phyloP scores from a whole-genome alignment of 2,888 invertebrate genomes.

The Tholera decimalis region DNA sequence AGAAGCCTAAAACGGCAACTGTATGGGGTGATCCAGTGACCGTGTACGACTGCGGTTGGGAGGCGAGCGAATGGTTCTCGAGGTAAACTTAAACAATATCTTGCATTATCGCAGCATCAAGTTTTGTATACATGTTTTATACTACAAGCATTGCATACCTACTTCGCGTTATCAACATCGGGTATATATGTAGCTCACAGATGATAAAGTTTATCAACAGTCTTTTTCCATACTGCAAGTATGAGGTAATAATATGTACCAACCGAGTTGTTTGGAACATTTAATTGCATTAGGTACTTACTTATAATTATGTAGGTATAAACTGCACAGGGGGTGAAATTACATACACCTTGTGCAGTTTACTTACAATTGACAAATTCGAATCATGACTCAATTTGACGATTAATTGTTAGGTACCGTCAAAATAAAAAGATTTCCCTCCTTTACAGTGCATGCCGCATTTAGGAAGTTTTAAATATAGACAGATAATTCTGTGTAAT shows the following conservation, averaged over 20 bases:
- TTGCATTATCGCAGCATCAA: slow-evolving; percentile 6
- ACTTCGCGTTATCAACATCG: slow-evolving; percentile 39
- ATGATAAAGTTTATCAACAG: slow-evolving; percentile 44
- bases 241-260: slow-evolving; percentile 2
- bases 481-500: no score
- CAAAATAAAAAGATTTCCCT: no score
- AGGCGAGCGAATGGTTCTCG: slow-evolving; percentile 94
- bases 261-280: slow-evolving; percentile 8
- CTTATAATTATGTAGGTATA: not conserved
- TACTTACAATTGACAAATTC: no score
- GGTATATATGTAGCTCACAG: slow-evolving; percentile 14
- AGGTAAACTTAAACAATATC: slow-evolving; percentile 73
- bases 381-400: no score
- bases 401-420: no score
- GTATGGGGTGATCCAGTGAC: slow-evolving; percentile 92
- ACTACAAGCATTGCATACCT: not conserved
- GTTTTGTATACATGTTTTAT: slow-evolving; percentile 9
- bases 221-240: slow-evolving; percentile 15
- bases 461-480: no score
- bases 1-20: slow-evolving; percentile 80
- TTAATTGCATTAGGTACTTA: not conserved
- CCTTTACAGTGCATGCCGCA: no score
- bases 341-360: not conserved
- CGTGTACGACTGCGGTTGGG: slow-evolving; percentile 94
- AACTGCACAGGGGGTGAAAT: not conserved